Base-by-base conservation (phyloP, 2,888 invertebrate genomes). In the Chalcis sispes region DNA sequence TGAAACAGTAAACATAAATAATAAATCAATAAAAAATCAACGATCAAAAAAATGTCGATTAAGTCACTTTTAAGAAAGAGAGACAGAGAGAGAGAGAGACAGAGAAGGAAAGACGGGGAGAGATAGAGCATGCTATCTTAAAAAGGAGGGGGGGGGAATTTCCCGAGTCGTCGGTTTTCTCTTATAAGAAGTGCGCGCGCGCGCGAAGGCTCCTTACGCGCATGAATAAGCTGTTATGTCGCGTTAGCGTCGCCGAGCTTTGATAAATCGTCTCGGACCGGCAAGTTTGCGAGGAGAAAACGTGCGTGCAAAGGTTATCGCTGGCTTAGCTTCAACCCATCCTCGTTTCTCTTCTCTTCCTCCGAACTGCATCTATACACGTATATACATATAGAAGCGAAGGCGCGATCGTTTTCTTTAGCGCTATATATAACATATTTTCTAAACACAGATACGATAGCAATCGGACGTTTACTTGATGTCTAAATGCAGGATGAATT, bases 171-270 rank as follows among this genome's bases (percentile, higher is more conserved):
- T 25, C 23, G 23, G 25, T 18, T 54, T n/a, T n/a, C 42, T 36
- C 40, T 65, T 32, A 18, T 66, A 61, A 59, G 56, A 66, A 52
- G 71, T 48, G 74, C 58, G 50, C n/a, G n/a, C n/a, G 66, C 67
- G 72, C 72, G n/a, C 72, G 79, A 77, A 81, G 82, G 82, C 83
- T 83, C 81, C 81, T 81, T 75, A 79, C 75, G 78, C 81, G 83
- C 84, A 87, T 85, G 87, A 87, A 87, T 88, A 86, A 88, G 83
- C 83, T 82, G 86, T 86, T 85, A 87, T 80, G 80, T 78, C 81
- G 79, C 81, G 79, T 80, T 81, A 81, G 50, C 77, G 78, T 79
- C 78, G 50, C 50, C 50, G 80, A 82, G 78, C 48, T 72, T 84
- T 87, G 87, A 87, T 87, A 85, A 87, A 87, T 87, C 81, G 84